Evolutionary conservation across 2,113 vertebrate species (phyloP).

Genomic region (Ceuthmochares aereus): DNA sequence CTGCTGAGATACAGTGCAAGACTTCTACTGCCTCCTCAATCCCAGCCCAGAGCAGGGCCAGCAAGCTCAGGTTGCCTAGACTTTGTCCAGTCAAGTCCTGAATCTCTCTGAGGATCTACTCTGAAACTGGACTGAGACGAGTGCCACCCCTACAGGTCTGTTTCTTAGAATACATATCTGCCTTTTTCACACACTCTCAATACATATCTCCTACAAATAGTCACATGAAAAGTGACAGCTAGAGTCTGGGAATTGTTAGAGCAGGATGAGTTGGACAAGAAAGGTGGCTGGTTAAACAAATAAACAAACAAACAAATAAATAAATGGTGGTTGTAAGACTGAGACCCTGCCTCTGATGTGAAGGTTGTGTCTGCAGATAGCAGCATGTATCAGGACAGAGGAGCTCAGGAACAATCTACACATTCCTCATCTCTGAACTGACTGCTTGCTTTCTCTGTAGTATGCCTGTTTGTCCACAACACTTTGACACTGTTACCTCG

Average conservation of each 20-base stretch:
- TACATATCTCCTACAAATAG: neutral
- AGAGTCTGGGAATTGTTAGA: neutral
- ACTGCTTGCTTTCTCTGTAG: fast-evolving
- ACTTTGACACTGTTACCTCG: neutral
- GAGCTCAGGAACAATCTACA: neutral
- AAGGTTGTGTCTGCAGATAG: neutral
- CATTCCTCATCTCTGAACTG: neutral
- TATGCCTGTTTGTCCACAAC: neutral
- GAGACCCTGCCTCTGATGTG: neutral
- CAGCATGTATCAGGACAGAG: neutral
- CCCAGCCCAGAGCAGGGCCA: neutral
- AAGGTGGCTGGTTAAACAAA: neutral
- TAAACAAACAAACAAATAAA: neutral
- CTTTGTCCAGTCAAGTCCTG: neutral
- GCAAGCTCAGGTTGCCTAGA: neutral
- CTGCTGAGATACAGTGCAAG: fast-evolving
- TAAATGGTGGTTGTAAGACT: neutral
- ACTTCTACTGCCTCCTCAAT: neutral
- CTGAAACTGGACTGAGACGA: neutral
- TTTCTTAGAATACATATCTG: neutral
- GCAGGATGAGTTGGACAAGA: neutral
- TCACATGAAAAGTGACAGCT: neutral
- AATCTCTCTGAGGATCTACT: neutral
- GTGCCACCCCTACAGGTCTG: neutral
- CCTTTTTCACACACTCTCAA: neutral